These are phyloP conservation scores for Cataglyphis rosenhaueri DNA, from an alignment of 2,888 invertebrate genomes.

Conservation along the genomic window DNA sequence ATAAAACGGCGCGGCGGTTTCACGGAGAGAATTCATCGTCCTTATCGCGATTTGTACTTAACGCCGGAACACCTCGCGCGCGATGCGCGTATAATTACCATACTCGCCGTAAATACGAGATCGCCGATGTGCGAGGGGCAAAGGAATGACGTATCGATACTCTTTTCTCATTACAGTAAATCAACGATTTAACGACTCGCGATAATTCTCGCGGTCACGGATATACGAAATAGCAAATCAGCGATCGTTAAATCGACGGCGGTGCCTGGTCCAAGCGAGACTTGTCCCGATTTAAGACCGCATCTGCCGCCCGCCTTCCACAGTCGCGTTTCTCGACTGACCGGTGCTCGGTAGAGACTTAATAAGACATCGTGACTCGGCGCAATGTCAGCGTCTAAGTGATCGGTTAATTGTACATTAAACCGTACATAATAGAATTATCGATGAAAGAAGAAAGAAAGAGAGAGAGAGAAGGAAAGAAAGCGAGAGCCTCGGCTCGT, in stretches of 20 bases:
- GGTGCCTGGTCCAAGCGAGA: slow-evolving; percentile 40
- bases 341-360: slow-evolving; percentile 78
- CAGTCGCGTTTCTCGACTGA: slow-evolving; percentile 66
- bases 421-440: slow-evolving; percentile 85
- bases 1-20: slow-evolving; percentile 28
- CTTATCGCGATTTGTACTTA: slow-evolving; percentile 53
- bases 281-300: slow-evolving; percentile 61
- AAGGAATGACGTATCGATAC: slow-evolving; percentile 16
- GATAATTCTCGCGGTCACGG: slow-evolving; percentile 44
- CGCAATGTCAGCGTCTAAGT: slow-evolving; percentile 84
- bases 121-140: background rate
- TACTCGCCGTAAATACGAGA: slow-evolving; percentile 38
- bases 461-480: slow-evolving; percentile 18
- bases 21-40: slow-evolving; percentile 44
- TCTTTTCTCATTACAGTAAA: slow-evolving; percentile 30
- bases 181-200: slow-evolving; percentile 27
- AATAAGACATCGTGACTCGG: slow-evolving; percentile 85
- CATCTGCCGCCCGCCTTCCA: slow-evolving; percentile 61
- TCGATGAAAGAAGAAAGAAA: slow-evolving; percentile 64
- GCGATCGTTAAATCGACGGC: slow-evolving; percentile 57
- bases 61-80: slow-evolving; percentile 39
- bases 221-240: slow-evolving; percentile 56
- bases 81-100: slow-evolving; percentile 43
- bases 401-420: slow-evolving; percentile 85
- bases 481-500: background rate